A percentile compares a stretch with the other conserved stretches of the same genome.
phyloP scores from a whole-genome alignment of 2,797 vertebrate genomes.

The Ceyx erithaca region DNA sequence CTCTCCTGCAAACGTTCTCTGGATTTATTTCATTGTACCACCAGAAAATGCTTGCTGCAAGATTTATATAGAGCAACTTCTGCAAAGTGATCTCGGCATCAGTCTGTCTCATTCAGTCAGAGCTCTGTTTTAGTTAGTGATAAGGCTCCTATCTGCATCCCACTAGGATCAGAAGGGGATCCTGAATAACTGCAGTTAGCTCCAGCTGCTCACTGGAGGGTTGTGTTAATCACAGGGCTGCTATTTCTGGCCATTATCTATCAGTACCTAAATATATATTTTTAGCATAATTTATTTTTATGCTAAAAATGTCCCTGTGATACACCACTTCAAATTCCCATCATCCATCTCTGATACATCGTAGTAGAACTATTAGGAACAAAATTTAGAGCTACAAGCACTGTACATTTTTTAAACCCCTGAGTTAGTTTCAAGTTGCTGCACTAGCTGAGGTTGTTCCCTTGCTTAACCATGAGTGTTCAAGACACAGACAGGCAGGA shows the following conservation, averaged over 20 bases:
- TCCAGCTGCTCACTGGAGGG: background rate
- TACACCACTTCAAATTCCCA: background rate
- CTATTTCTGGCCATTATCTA: constrained; percentile 14
- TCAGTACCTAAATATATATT: background rate
- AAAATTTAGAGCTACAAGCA: background rate
- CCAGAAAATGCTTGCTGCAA: constrained; percentile 49
- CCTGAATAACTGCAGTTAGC: background rate
- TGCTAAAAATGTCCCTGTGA: background rate
- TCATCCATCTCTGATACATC: background rate
- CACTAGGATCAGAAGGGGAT: background rate
- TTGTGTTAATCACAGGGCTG: background rate
- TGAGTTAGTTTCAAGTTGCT: background rate
- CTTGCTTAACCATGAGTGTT: background rate
- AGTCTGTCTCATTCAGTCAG: constrained; percentile 29
- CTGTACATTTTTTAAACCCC: background rate
- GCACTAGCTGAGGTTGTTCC: background rate
- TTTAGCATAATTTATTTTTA: background rate
- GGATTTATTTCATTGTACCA: constrained; percentile 39
- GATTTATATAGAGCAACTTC: constrained; percentile 27
- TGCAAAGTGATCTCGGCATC: constrained; percentile 11
- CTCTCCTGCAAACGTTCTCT: constrained; percentile 26
- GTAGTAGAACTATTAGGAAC: background rate
- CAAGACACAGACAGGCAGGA: background rate
- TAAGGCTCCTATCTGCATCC: constrained; percentile 29
- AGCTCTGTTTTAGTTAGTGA: background rate